Evolutionary conservation across 2,113 vertebrate genomes (phyloP), one percentile per base, ranked within the genome.

Genomic region (Pristiophorus japonicus): DNA sequence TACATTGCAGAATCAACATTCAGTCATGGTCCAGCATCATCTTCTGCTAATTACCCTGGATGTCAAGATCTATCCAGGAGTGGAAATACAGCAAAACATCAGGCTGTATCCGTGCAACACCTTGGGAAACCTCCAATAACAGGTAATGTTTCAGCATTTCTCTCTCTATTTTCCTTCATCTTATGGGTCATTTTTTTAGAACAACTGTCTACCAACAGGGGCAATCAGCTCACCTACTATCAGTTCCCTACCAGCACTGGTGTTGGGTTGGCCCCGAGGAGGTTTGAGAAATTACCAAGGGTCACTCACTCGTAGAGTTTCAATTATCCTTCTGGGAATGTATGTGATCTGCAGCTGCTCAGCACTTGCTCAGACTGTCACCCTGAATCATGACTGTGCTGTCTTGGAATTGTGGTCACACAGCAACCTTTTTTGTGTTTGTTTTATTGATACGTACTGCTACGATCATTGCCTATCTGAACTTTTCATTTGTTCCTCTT

Each of bases 71-170:
- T 98, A 22, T 96, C 98, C 87, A 96, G 97, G 95, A 98, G 98
- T 96, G 98, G 98, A 96, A 98, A 97, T 92, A 88, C 98, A 96
- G 97, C 98, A 96, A 99, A 99, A 97, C 99, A 99, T 95, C 96
- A 98, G 96, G 97, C 98, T 95, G 97, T 98, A 75, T 98, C 98
- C 96, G 97, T 97, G 81, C 97, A 98, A 96, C 97, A 97, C 0
- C 97, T 98, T 96, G 98, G 98, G 97, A 99, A 99, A 97, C 97
- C 98, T 5, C 98, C 98, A 96, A 97, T 98, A 95, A 97, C 99
- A 98, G 98, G 99, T 99, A 97, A 96, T 94, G 78, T 96, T 96
- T 96, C 96, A 85, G 70, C 96, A 96, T 96, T 95, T 96, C 96
- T 92, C 59, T 45, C 20, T 93, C 62, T 95, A 78, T 70, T 95